Evolutionary conservation across 2,113 vertebrate genomes (phyloP).

Genomic region (Chamaea fasciata): DNA sequence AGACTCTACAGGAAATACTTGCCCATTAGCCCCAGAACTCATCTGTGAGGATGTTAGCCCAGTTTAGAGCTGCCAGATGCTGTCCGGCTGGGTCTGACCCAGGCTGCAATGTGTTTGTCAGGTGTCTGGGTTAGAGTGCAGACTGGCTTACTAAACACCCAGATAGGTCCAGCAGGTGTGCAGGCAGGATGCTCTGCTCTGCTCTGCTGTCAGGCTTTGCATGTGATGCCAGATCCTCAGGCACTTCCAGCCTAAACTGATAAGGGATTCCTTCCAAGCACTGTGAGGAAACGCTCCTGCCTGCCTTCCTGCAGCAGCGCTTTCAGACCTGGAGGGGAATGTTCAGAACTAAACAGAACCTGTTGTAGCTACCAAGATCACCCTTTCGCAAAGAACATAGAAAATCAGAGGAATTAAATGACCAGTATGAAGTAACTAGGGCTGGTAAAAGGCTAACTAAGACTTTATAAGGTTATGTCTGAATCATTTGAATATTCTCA

Average conservation of each 20-base stretch:
- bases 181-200: not conserved
- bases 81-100: not conserved
- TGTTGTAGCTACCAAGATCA: not conserved
- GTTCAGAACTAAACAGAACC: not conserved
- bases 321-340: not conserved
- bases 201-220: not conserved
- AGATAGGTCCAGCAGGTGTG: not conserved
- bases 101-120: not conserved
- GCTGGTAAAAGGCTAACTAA: not conserved
- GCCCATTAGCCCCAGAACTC: not conserved
- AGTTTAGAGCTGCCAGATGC: not conserved
- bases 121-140: not conserved
- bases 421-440: not conserved
- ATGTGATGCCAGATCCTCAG: not conserved
- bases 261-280: not conserved
- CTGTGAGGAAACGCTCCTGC: not conserved
- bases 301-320: not conserved
- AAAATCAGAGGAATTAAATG: not conserved
- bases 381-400: not conserved
- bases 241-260: not conserved
- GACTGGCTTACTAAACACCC: not conserved
- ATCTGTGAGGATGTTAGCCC: not conserved
- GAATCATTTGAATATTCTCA: not conserved
- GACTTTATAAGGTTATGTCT: not conserved
- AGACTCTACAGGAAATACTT: not conserved